A percentile compares a stretch with the other conserved stretches of the same genome.
Conservation (phyloP, 2,797 vertebrate genomes). For the Sandelia bainsii region DNA sequence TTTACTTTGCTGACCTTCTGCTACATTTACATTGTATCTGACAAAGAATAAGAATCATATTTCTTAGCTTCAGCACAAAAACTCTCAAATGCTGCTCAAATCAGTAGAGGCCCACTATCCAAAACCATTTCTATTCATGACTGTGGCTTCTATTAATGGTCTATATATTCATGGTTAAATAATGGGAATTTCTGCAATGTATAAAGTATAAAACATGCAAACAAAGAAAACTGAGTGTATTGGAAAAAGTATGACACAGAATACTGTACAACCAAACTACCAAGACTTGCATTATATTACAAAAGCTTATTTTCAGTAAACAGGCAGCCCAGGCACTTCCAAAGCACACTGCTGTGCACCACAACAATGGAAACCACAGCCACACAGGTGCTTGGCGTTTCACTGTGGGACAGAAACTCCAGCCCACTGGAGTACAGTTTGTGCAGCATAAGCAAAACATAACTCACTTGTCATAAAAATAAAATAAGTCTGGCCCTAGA, state of each 20-base stretch:
- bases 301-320: constrained; percentile 50
- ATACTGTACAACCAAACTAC: constrained; percentile 28
- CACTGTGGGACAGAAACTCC: not conserved
- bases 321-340: constrained; percentile 18
- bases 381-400: constrained; percentile 5
- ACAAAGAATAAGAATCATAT: not conserved
- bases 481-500: not conserved
- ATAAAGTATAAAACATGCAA: constrained; percentile 33
- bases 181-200: constrained; percentile 16
- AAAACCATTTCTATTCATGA: constrained; percentile 37
- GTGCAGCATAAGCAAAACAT: constrained; percentile 31
- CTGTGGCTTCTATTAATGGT: constrained; percentile 23
- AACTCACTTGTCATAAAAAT: constrained; percentile 16
- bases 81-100: constrained; percentile 13
- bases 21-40: not conserved
- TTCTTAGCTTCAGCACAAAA: not conserved
- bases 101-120: not conserved
- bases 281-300: constrained; percentile 15
- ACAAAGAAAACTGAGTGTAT: constrained; percentile 36
- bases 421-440: not conserved
- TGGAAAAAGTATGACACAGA: constrained; percentile 34
- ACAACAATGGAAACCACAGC: constrained; percentile 37
- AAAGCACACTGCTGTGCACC: constrained; percentile 27
- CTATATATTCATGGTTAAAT: constrained; percentile 22
- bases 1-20: constrained; percentile 2